phyloP scores from a whole-genome alignment of 2,113 vertebrate species.

The Forbesichthys agassizii region DNA sequence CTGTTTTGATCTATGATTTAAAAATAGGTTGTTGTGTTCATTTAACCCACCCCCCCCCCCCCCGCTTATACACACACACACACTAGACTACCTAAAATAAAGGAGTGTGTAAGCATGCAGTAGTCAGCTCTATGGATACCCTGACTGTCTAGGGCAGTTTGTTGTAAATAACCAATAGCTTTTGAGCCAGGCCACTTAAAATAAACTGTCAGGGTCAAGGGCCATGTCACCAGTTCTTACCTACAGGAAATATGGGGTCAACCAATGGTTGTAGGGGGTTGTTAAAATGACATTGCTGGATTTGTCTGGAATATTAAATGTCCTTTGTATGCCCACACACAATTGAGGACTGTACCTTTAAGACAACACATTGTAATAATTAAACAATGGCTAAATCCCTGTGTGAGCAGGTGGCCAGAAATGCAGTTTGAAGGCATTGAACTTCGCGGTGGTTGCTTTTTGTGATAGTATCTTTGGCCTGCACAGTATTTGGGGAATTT shows the following conservation, averaged over 20 bases:
- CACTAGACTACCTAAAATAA: not conserved
- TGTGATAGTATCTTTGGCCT: slow-evolving; percentile 44
- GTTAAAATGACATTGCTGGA: slow-evolving; percentile 12
- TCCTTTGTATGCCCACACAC: no score
- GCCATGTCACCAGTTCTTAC: slow-evolving; percentile 30
- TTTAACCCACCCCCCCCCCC: no score
- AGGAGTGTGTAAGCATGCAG: not conserved
- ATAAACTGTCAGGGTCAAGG: slow-evolving; percentile 42
- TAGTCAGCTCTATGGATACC: slow-evolving; percentile 9
- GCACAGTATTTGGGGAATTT: slow-evolving; percentile 54
- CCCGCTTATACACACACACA: no score
- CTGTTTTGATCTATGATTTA: no score
- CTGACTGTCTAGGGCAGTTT: slow-evolving; percentile 27
- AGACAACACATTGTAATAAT: no score
- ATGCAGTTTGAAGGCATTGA: slow-evolving; percentile 14
- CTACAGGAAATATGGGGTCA: slow-evolving; percentile 25
- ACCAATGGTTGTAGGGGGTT: slow-evolving; percentile 20
- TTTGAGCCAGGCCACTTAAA: slow-evolving; percentile 29
- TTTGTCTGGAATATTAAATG: no score
- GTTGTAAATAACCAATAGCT: slow-evolving; percentile 44
- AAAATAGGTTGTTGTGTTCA: no score
- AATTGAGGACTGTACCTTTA: no score
- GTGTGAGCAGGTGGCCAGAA: slow-evolving; percentile 14
- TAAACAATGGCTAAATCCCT: not conserved
- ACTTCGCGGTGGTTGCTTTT: slow-evolving; percentile 28